Base-by-base conservation (phyloP, 1,140 invertebrate genomes). In the Drosophila bipectinata region DNA sequence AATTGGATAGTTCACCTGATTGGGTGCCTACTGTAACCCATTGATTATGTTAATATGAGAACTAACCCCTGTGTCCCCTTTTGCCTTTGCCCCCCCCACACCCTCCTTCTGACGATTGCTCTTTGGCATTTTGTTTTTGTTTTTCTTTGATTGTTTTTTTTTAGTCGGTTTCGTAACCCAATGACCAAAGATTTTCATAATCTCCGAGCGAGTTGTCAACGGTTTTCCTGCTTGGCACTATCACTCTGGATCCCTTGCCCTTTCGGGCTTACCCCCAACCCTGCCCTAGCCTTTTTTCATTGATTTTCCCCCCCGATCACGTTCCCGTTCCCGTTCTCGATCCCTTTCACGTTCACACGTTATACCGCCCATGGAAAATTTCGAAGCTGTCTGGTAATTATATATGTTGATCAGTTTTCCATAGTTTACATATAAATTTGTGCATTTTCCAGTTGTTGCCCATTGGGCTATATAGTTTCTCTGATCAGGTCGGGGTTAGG, bases 31-130 rank as follows among this genome's bases (percentile, higher is more conserved):
- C 63, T 63, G 63, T 83, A 72, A 62, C 68, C 68, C 77, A 84
- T 87, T 73, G 81, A 87, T 84, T 87, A 87, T 84, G 82, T 77
- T 84, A 87, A 84, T 85, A 85, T 55, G 47, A 64, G 15, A 75
- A 75, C 69, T 56, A 79, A 56, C 69, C 56, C 57, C 54, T 47
- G 45, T 47, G 51, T 48, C 59, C 56, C 49, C 64, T 58, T 55
- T 67, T 64, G 66, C 60, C 45, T 60, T 51, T 76, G 32, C 49
- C 44, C 7, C 44, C 7, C 28, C 41, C 18, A 18, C 18, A 4
- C 37, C 18, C 26, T 28, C 47, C 21, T 21, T 28, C 26, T 28
- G 6, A 4, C 26, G 26, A 26, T 26, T 26, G 26, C 26, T 28
- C 26, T 14, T 10, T 41, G 39, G 12, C 39, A 6, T n/a, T 44